Base-by-base conservation (phyloP, 2,888 invertebrate species). In the Bellardia bayeri region DNA sequence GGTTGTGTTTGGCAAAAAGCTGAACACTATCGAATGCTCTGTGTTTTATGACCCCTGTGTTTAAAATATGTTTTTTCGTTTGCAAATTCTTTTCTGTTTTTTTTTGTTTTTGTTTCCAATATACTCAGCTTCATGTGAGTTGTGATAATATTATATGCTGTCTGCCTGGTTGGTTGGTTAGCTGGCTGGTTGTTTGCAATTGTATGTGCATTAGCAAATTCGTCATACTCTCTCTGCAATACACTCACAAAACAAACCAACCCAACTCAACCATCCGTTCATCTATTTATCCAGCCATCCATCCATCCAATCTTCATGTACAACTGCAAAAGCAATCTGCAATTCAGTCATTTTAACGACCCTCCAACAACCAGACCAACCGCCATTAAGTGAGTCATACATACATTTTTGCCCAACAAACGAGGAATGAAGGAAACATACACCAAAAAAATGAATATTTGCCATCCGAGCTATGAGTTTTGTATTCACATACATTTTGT, bases 371-470 rank as follows among this genome's bases (percentile, higher is more conserved):
- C 56, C 75, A 81, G 69, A 64, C 72, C 58, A 74, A 86, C 63
- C 71, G 80, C 23, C 79, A 82, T 75, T 79, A 83, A 80, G 86
- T 83, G 86, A 86, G 83, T 81, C 87, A 84, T 84, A 45, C 42
- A 74, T 40, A 64, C 3, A n/a, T n/a, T 61, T 78, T 78, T 72
- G 11, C 33, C 56, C 14, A 56, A 56, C 7, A 68, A 74, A 80
- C 63, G 40, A 69, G 30, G 49, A 63, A 45, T 45, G 54, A 76
- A 71, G 23, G 58, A 66, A 58, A 63, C 14, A 56, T 23, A 37
- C 23, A 58, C 0, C 13, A 71, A 51, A 66, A 49, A 71, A 49
- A 69, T 49, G 37, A 6, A 37, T 66, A 51, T 85, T 79, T 71
- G 40, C 75, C 30, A 68, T 80, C 23, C 69, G 69, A 76, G 68